phyloP scores from a whole-genome alignment of 2,797 vertebrate species.

The Chaenodraco wilsoni region DNA sequence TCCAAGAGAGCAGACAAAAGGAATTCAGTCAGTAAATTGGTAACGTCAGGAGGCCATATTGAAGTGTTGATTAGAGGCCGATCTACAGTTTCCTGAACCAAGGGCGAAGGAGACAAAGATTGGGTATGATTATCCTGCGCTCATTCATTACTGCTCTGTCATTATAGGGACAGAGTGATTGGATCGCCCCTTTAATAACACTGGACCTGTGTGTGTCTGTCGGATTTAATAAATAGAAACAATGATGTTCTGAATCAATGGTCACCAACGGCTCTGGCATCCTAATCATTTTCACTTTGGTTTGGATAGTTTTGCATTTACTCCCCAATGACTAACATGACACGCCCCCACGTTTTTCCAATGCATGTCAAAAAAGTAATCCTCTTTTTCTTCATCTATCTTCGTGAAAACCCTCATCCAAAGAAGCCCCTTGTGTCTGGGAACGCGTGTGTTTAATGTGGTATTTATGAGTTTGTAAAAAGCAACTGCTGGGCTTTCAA shows the following conservation, averaged over 20 bases:
- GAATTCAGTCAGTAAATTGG: constrained; percentile 49
- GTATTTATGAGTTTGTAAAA: constrained; percentile 56
- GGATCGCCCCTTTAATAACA: constrained; percentile 45
- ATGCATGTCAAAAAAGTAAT: not conserved
- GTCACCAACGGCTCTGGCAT: not conserved
- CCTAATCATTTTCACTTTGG: too few species aligned
- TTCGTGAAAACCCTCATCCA: constrained; percentile 8
- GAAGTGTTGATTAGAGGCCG: constrained; percentile 68
- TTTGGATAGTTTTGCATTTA: too few species aligned
- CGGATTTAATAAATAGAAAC: constrained; percentile 45
- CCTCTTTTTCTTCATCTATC: not conserved
- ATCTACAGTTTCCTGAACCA: constrained; percentile 57
- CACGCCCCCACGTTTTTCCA: not conserved
- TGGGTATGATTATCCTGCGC: constrained; percentile 49
- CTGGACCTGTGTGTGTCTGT: constrained; percentile 19
- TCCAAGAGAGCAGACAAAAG: constrained; percentile 48
- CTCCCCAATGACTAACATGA: not conserved
- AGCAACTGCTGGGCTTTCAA: constrained; percentile 58
- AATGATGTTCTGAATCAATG: constrained; percentile 15
- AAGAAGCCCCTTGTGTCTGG: constrained; percentile 19
- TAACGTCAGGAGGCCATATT: constrained; percentile 63
- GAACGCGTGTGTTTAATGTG: constrained; percentile 36
- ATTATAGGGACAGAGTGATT: constrained; percentile 50
- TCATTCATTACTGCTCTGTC: constrained; percentile 54
- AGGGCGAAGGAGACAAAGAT: constrained; percentile 50